Base-by-base conservation (phyloP, 1,140 invertebrate species). In the Aphidius gifuensis region DNA sequence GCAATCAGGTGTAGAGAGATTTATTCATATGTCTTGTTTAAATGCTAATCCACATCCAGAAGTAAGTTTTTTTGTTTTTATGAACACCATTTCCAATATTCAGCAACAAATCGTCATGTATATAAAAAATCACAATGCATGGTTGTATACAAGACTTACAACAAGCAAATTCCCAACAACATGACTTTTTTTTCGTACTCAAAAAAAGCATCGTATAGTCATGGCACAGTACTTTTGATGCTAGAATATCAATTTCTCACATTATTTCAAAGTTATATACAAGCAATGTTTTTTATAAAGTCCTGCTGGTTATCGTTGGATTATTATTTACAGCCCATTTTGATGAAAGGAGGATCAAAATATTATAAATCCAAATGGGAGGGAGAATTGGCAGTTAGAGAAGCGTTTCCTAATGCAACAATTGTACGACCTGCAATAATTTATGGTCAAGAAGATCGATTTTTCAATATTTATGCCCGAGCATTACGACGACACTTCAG, bases 361-460 rank as follows among this genome's bases (percentile, higher is more conserved):
- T 91, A 83, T 69, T 83, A 92, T 46, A 84, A 81, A 71, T 87
- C 87, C 61, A 94, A 94, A 84, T 93, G 85, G 77, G 69, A 82
- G 47, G 95, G 96, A 32, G 97, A 99, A 82, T 69, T 84, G 70
- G 94, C 91, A 16, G 95, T 99, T 0, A 83, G 83, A 64, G 89
- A 95, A 77, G 96, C 97, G 78, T 99, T 99, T 80, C 97, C 98
- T 3, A 88, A 95, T 64, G 97, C 95, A 6, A 95, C 92, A 9
- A 95, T 99, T 64, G 85, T 99, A 65, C 85, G 94, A 60, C 94
- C 97, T 42, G 82, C 95, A 0, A 89, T 92, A 74, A 89, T 98
- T 16, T 98, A 91, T 83, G 97, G 97, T 2, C 86, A 88, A 60
- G 87, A 90, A 71, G 96, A 99, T 82, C 78, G 87, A 66, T 99